These are phyloP conservation scores for Griposia aprilina DNA, from an alignment of 2,888 invertebrate genomes.

Conservation along the genomic window DNA sequence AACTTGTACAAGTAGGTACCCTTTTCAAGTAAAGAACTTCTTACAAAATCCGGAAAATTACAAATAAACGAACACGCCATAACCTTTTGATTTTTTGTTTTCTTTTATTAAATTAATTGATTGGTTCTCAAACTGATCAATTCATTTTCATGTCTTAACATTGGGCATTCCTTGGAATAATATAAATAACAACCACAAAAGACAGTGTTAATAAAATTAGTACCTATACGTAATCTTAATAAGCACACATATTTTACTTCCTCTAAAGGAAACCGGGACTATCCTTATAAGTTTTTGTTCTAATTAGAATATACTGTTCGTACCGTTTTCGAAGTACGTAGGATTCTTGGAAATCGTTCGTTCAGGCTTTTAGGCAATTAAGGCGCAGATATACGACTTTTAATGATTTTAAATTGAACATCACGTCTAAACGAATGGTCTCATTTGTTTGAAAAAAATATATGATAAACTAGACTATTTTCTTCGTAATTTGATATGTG, in stretches of 20 bases:
- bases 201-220: constrained; percentile 79
- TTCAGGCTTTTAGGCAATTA: constrained; percentile 59
- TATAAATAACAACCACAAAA: constrained; percentile 63
- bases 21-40: neutral
- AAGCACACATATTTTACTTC: constrained; percentile 70
- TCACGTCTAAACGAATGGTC: too few relatives aligned
- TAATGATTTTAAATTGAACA: too few relatives aligned
- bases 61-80: neutral
- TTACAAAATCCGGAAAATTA: neutral
- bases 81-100: too few relatives aligned
- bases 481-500: too few relatives aligned
- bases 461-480: too few relatives aligned
- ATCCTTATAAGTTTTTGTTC: constrained; percentile 76
- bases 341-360: constrained; percentile 70
- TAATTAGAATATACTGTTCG: constrained; percentile 78
- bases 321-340: constrained; percentile 68
- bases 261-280: constrained; percentile 67
- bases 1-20: too few relatives aligned
- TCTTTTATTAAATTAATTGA: too few relatives aligned
- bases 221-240: constrained; percentile 72
- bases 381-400: too few relatives aligned
- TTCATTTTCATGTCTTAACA: constrained; percentile 25
- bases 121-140: constrained; percentile 6
- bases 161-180: constrained; percentile 20
- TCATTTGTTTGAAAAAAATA: too few relatives aligned